Base-by-base conservation (phyloP, 2,888 invertebrate species). In the Caenorhabditis angaria region DNA sequence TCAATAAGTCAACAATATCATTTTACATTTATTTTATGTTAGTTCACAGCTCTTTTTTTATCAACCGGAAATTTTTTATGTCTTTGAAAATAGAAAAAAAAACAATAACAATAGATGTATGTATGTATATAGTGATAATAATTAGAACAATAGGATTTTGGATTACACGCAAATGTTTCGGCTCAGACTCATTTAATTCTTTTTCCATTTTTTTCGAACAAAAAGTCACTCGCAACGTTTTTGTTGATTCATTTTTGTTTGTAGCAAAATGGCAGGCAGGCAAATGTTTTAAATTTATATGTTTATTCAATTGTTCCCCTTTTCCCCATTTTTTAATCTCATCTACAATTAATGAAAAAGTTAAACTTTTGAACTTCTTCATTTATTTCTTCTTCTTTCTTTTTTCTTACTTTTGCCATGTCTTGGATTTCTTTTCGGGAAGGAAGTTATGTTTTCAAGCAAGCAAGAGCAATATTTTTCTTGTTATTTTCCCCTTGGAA, bases 401-500 rank as follows among this genome's bases (percentile, higher is more conserved):
- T 5, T 12, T 41, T 41, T 41, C 32, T 8, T 41, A n/a, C n/a
- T n/a, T n/a, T n/a, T n/a, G n/a, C n/a, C n/a, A n/a, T n/a, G n/a
- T 41, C 41, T 41, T 41, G 18, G 41, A 18, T 41, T 41, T 41
- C 41, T 41, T 32, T 18, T 3, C 5, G n/a, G n/a, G n/a, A n/a
- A n/a, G n/a, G n/a, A n/a, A n/a, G n/a, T n/a, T n/a, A n/a, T n/a
- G n/a, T n/a, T n/a, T n/a, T n/a, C n/a, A n/a, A n/a, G n/a, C n/a
- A n/a, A n/a, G n/a, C n/a, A n/a, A n/a, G n/a, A n/a, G n/a, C n/a
- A 41, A 41, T 41, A 41, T 18, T 41, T n/a, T 12, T 14, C 14
- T 41, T 41, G 41, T 41, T 41, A 41, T 41, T 41, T 41, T 41
- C 41, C 41, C 41, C 10, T 41, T 41, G 41, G 41, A 41, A 41